A percentile compares a stretch with the other conserved stretches of the same genome.
These are phyloP conservation scores for Glossosoma conforme DNA, from an alignment of 1,140 invertebrate genomes.

Conservation along the genomic window DNA sequence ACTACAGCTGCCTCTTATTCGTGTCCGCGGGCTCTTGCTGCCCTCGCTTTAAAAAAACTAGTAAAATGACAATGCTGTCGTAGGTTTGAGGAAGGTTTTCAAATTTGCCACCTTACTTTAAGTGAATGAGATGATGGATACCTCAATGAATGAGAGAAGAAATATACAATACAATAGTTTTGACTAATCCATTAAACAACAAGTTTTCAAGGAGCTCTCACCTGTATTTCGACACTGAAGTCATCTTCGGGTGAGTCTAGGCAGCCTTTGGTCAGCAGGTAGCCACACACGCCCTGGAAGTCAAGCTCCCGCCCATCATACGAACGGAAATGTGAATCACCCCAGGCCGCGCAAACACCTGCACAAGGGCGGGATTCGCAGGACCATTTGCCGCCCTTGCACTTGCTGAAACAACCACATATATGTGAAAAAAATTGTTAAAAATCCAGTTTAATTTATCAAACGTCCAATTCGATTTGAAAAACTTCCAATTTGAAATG, in stretches of 20 bases:
- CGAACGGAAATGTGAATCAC: conserved; percentile 81
- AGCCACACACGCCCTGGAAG: conserved; percentile 85
- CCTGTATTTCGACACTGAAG: conserved; percentile 68
- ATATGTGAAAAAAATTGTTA: too few relatives aligned
- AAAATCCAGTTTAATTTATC: too few relatives aligned
- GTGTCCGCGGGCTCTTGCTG: too few relatives aligned
- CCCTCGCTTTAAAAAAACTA: too few relatives aligned
- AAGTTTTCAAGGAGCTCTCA: conserved; percentile 28
- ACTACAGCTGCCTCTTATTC: too few relatives aligned
- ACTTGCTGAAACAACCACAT: conserved; percentile 50
- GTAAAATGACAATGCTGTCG: too few relatives aligned
- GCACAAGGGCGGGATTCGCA: conserved; percentile 61
- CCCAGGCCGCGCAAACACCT: conserved; percentile 74
- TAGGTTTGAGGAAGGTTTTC: too few relatives aligned
- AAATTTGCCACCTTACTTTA: too few relatives aligned
- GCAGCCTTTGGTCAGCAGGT: conserved; percentile 71
- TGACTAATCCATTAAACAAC: neutral
- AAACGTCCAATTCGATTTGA: too few relatives aligned
- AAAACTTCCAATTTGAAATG: too few relatives aligned
- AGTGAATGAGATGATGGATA: neutral
- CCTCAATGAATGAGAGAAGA: neutral
- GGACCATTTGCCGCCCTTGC: conserved; percentile 62
- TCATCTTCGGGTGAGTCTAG: conserved; percentile 53
- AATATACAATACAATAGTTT: conserved; percentile 3
- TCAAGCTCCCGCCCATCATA: conserved; percentile 81